phyloP scores from a whole-genome alignment of 1,140 invertebrate genomes.

The Bombus vancouverensis region DNA sequence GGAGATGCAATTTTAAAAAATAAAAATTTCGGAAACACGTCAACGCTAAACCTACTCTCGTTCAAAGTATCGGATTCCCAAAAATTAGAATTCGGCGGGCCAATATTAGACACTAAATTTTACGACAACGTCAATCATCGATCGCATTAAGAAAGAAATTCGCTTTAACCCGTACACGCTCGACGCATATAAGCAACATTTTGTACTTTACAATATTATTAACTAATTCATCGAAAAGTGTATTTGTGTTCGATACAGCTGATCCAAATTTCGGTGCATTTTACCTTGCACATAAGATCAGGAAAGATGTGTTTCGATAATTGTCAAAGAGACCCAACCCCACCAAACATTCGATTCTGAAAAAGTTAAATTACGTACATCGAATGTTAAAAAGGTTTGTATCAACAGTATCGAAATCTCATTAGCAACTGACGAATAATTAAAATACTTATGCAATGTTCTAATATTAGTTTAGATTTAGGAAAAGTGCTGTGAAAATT shows the following conservation, averaged over 20 bases:
- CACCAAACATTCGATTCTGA: background rate
- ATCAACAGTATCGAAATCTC: background rate
- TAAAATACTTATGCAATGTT: background rate
- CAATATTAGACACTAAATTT: background rate
- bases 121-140: background rate
- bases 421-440: too few relatives aligned
- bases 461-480: background rate
- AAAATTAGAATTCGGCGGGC: fast-evolving
- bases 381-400: background rate
- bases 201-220: background rate
- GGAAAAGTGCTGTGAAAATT: background rate
- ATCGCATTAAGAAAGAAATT: too few relatives aligned
- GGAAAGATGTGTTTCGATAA: background rate
- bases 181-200: background rate
- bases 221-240: background rate
- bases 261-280: background rate
- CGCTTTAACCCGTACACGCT: too few relatives aligned
- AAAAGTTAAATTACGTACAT: background rate
- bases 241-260: background rate
- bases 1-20: background rate
- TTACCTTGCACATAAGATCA: too few relatives aligned
- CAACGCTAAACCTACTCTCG: background rate
- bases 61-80: background rate
- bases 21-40: background rate
- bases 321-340: too few relatives aligned